Base-by-base conservation (phyloP, 2,888 invertebrate species). In the Eubasilissa splendida region DNA sequence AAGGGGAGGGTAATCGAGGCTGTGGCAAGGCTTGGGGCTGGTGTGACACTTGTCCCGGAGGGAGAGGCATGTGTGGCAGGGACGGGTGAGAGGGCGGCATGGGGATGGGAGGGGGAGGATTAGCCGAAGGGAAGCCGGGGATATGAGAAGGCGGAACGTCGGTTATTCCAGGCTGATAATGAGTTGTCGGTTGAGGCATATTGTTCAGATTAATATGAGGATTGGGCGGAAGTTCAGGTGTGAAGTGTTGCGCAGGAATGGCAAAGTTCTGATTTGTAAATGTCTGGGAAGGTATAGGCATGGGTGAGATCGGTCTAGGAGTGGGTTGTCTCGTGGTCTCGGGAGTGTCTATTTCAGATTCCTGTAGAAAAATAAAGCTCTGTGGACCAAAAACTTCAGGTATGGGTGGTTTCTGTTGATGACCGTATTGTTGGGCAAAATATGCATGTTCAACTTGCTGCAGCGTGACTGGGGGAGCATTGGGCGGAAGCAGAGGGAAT, bases 321-420 rank as follows among this genome's bases (percentile, higher is more conserved):
- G 88, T 90, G 85, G 88, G 91, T 86, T 88, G 92, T 2, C 91
- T 90, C 2, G 91, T 89, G 33, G 90, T 89, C 52, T 94, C 93
- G 0, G 95, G 94, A 75, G 94, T 93, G 87, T 96, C 96, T 84
- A 96, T 91, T 88, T 97, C 97, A 33, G 97, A 97, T 86, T 98
- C 97, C 90, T 98, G 97, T 79, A 97, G 91, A 87, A 96, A 96
- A 87, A 93, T 95, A 88, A 95, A 95, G 87, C 94, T 95, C 80
- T 95, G 94, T 8, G 93, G 92, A 52, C 95, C 95, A 84, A 95
- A 93, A 53, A 95, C 94, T 86, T 96, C 95, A 11, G 94, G 92
- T 83, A 95, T 92, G 4, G 95, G 95, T 82, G 93, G 90, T 3
- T 89, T 87, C 73, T 88, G 90, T 50, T 85, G 85, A 77, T 91